These are phyloP conservation scores for Agrochola litura DNA, from an alignment of 2,888 invertebrate species.

Conservation along the genomic window DNA sequence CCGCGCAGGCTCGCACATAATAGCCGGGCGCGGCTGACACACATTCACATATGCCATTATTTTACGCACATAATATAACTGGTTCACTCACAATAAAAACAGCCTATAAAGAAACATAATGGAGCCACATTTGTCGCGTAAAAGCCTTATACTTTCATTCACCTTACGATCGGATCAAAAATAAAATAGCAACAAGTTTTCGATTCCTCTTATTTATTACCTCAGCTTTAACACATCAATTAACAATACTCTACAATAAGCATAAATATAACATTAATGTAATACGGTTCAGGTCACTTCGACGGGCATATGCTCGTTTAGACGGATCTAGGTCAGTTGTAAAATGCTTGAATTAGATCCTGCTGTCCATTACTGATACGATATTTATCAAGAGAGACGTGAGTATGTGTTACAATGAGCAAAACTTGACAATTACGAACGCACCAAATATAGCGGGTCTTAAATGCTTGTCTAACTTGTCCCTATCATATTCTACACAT, in stretches of 20 bases:
- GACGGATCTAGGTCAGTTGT: constrained; percentile 70
- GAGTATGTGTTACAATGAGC: constrained; percentile 36
- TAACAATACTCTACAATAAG: constrained; percentile 77
- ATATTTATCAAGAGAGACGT: constrained; percentile 35
- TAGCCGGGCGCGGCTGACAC: constrained; percentile 74
- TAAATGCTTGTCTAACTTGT: constrained; percentile 24
- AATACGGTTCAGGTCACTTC: constrained; percentile 79
- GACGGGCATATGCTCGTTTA: constrained; percentile 65
- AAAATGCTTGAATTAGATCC: constrained; percentile 41
- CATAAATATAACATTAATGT: constrained; percentile 75
- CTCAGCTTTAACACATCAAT: constrained; percentile 83
- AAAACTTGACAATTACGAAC: constrained; percentile 37
- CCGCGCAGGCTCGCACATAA: constrained; percentile 64
- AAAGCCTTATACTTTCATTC: constrained; percentile 28
- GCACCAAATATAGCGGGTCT: constrained; percentile 30
- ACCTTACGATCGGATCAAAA: constrained; percentile 39
- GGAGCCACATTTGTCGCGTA: constrained; percentile 29
- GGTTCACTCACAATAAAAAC: constrained; percentile 63
- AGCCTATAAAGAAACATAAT: constrained; percentile 30
- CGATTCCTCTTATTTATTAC: constrained; percentile 89
- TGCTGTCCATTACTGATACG: constrained; percentile 40
- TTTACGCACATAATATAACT: constrained; percentile 60
- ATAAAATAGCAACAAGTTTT: constrained; percentile 60
- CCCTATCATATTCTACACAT: constrained; percentile 22
- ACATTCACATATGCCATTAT: constrained; percentile 72